Evolutionary conservation across 2,797 vertebrate species (phyloP), one percentile per base, ranked within the genome.

Genomic region (Limosa lapponica): DNA sequence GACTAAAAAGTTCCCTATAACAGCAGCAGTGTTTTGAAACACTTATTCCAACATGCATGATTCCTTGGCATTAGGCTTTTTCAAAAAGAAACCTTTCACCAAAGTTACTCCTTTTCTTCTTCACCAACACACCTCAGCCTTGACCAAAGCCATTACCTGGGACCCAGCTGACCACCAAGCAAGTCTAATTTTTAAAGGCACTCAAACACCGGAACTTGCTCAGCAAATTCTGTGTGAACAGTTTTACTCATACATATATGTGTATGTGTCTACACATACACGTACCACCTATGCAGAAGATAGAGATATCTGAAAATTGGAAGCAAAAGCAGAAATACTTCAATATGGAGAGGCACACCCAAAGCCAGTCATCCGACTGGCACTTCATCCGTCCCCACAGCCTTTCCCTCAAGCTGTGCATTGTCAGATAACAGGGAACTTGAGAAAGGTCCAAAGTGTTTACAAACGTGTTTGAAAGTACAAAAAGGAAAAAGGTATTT

Each of bases 321-420:
- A 88, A 83, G 20, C 25, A 64, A 75, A 52, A 69, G 19, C 14
- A 72, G 18, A 69, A 78, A 59, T 3, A 64, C 8, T 30, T 8
- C 4, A 55, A 58, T 13, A 46, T 7, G 8, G 46, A 77, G 39
- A 75, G 55, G 36, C 9, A 59, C 13, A 39, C 20, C 11, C 54
- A 71, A 67, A 67, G 36, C 11, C 86, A 58, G 13, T 11, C 67
- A 87, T 23, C 32, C 71, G 24, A 37, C 49, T 25, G 48, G 39
- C 62, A 73, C 49, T 48, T 28, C 22, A 11, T 1, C 19, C 13
- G 18, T 36, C 46, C 24, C 71, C 49, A 78, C 3, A 28, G 55
- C 52, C 48, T 61, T 39, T 49, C 52, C 54, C n/a, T 39, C 0
- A 0, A 51, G 43, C 43, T 1, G 0, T 8, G 28, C 62, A 70